phyloP scores from a whole-genome alignment of 2,888 invertebrate genomes.

The Coecobrya sp. region DNA sequence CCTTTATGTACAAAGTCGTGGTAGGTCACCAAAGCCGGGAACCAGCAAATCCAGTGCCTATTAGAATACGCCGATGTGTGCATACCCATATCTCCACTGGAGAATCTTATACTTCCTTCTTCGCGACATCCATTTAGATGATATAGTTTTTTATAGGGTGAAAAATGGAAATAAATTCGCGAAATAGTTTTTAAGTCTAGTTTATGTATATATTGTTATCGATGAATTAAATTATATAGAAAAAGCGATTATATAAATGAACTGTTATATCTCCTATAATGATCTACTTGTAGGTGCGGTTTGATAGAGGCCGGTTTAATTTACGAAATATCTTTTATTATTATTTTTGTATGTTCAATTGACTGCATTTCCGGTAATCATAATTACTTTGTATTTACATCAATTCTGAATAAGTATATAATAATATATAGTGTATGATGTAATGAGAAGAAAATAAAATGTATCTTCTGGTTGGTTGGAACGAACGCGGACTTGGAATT shows the following conservation, averaged over 20 bases:
- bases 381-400: slow-evolving; percentile 21
- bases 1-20: not conserved
- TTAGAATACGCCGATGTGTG: not conserved
- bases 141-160: no score
- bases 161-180: no score
- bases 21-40: not conserved
- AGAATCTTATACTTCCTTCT: not conserved
- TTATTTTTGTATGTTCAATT: not conserved
- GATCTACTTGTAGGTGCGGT: not conserved
- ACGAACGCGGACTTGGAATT: slow-evolving; percentile 36
- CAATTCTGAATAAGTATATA: not conserved
- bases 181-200: no score
- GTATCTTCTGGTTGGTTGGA: not conserved
- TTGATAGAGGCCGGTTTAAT: not conserved
- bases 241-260: no score
- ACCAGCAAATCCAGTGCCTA: not conserved
- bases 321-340: not conserved
- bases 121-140: no score
- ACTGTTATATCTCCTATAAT: no score
- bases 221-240: no score
- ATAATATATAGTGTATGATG: slow-evolving; percentile 16
- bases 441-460: slow-evolving; percentile 44
- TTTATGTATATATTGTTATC: no score
- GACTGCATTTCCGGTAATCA: slow-evolving; percentile 18
- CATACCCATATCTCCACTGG: not conserved